Conservation (phyloP, 2,888 invertebrate genomes). For the Diarsia rubi region DNA sequence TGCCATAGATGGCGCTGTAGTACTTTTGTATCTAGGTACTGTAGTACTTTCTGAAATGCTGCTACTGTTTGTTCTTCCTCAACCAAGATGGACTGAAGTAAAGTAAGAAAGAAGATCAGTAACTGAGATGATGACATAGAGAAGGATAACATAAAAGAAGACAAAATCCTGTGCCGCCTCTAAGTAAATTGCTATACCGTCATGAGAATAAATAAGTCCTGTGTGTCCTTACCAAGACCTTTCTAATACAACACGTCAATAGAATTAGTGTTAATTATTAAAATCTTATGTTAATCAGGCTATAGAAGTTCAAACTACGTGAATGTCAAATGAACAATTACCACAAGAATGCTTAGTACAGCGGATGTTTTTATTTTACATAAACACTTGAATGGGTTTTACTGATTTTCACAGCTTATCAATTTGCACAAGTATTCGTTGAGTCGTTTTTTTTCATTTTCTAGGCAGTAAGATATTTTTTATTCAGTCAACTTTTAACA, state of each 20-base stretch:
- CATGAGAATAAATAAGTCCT: neutral
- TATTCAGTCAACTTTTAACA: neutral
- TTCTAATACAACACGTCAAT: conserved; percentile 5
- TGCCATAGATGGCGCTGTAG: too few relatives aligned
- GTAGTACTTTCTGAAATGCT: too few relatives aligned
- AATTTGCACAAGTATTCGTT: neutral
- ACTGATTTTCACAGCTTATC: conserved; percentile 25
- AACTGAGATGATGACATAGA: neutral
- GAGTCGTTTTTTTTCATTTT: too few relatives aligned
- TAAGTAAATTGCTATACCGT: neutral
- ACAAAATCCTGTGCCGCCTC: neutral
- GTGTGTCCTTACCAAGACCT: neutral
- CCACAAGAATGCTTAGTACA: conserved; percentile 25
- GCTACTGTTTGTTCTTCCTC: neutral
- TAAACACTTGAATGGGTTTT: conserved; percentile 21
- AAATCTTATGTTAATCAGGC: conserved; percentile 23
- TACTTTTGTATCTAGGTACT: too few relatives aligned
- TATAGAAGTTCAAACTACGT: conserved; percentile 7
- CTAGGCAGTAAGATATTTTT: neutral
- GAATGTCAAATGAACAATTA: conserved; percentile 53
- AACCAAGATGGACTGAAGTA: neutral
- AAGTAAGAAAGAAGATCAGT: neutral
- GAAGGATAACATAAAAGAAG: neutral
- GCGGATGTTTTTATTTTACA: conserved; percentile 33
- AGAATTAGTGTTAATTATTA: conserved; percentile 34